Evolutionary conservation across 2,113 vertebrate species (phyloP), one percentile per base, ranked within the genome.

Genomic region (Oreocharis arfaki): DNA sequence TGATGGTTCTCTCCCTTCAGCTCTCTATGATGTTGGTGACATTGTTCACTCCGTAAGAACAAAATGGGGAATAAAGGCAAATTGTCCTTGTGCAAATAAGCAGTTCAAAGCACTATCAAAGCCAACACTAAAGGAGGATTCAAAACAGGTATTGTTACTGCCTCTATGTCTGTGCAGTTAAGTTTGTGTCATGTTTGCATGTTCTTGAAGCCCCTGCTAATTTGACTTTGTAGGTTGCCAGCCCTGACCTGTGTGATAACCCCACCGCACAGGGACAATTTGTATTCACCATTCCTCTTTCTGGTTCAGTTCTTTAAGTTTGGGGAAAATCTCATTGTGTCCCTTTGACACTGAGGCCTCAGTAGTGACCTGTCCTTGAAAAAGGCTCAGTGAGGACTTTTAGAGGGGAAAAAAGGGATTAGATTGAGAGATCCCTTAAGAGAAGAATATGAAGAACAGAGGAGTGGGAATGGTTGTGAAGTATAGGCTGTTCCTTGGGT

Each of bases 11-110:
- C 20, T 88, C 67, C 53, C 57, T 91, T 37, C 89, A 98, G 98
- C 98, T n/a, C 98, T 98, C 50, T 98, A 98, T n/a, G 98, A 98
- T 80, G 98, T 98, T 84, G 98, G 98, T 69, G 98, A 98, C 84
- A 98, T 98, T 55, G 98, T 98, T 91, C 98, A 98, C 96, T 98
- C 98, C 3, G 84, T 98, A 20, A 97, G 98, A 94, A 98, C 97
- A 52, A 98, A 98, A 78, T 98, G 98, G 98, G 98, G 98, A 87
- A 98, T 98, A 91, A 98, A 98, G 77, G 98, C 98, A 63, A 98
- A 98, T 46, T 98, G 98, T 96, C 98, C 98, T 26, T 98, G 98
- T 97, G 98, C 98, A 61, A 98, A 90, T 67, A 98, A 98, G 57
- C 98, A 98, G 56, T 97, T 97, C 96, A 98, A 97, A 90, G 95